A percentile compares a stretch with the other conserved stretches of the same genome.
These are phyloP conservation scores for Buceros bicornis DNA, from an alignment of 2,797 vertebrate species.

Conservation along the genomic window DNA sequence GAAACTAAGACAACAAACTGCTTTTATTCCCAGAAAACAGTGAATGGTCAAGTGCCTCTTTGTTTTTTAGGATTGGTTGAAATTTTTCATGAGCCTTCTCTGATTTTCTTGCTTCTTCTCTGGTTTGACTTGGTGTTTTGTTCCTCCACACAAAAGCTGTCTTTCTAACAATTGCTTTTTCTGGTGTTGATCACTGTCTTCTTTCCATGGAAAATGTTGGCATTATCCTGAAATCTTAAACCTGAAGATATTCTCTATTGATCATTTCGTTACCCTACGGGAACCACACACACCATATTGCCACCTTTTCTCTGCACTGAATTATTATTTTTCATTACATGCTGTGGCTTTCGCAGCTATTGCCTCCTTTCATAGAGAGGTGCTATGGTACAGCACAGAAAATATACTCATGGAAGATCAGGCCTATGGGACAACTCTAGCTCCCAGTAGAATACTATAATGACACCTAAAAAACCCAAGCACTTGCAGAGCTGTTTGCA, in stretches of 20 bases:
- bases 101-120: background rate
- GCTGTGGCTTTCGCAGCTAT: background rate
- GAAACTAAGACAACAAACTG: background rate
- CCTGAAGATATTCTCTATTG: background rate
- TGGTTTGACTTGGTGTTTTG: background rate
- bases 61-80: background rate
- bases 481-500: background rate
- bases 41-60: background rate
- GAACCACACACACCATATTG: background rate
- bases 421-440: background rate
- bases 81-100: background rate
- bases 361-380: background rate
- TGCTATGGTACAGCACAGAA: background rate
- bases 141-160: background rate
- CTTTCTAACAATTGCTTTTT: background rate
- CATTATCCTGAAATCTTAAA: background rate
- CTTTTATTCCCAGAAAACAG: background rate
- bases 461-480: background rate
- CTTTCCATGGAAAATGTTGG: background rate
- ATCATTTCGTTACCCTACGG: background rate
- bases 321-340: background rate
- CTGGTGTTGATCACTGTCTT: background rate
- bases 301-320: background rate
- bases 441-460: background rate
- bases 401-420: background rate